These are phyloP conservation scores for Amphiprion clarkii DNA, from an alignment of 2,797 vertebrate species.

Conservation along the genomic window DNA sequence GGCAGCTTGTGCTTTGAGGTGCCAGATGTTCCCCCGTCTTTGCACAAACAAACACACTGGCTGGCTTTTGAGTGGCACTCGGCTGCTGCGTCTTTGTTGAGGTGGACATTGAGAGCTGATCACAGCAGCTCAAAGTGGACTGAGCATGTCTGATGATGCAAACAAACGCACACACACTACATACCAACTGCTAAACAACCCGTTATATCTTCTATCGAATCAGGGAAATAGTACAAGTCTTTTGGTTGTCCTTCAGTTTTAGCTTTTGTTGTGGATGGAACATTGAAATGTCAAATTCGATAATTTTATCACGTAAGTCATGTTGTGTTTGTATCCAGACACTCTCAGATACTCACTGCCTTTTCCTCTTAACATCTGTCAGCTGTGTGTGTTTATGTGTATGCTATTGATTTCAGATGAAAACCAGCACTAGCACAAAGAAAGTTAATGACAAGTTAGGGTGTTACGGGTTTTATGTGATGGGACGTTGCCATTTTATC, in stretches of 20 bases:
- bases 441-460: too few relatives aligned
- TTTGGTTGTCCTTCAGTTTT: constrained; percentile 22
- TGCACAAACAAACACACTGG: constrained; percentile 9
- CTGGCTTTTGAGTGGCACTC: constrained; percentile 44
- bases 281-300: constrained; percentile 46
- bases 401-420: background rate
- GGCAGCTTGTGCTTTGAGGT: constrained; percentile 48
- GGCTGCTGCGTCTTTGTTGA: constrained; percentile 25
- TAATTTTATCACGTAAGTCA: constrained; percentile 50
- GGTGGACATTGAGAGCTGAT: constrained; percentile 58
- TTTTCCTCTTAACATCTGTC: constrained; percentile 35
- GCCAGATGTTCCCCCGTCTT: constrained; percentile 50
- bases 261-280: constrained; percentile 33
- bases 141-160: constrained; percentile 30
- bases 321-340: constrained; percentile 23
- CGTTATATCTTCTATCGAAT: too few relatives aligned
- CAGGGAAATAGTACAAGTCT: constrained; percentile 3
- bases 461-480: too few relatives aligned
- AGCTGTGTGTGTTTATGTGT: constrained; percentile 30
- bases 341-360: constrained; percentile 35
- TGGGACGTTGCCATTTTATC: too few relatives aligned
- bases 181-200: too few relatives aligned
- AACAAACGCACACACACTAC: too few relatives aligned
- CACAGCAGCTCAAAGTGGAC: constrained; percentile 54
- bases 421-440: background rate